Percentiles rank a stretch among this genome's conserved stretches.
These are phyloP conservation scores for Platynereis dumerilii DNA, from an alignment of 2,888 invertebrate species.

Conservation along the genomic window DNA sequence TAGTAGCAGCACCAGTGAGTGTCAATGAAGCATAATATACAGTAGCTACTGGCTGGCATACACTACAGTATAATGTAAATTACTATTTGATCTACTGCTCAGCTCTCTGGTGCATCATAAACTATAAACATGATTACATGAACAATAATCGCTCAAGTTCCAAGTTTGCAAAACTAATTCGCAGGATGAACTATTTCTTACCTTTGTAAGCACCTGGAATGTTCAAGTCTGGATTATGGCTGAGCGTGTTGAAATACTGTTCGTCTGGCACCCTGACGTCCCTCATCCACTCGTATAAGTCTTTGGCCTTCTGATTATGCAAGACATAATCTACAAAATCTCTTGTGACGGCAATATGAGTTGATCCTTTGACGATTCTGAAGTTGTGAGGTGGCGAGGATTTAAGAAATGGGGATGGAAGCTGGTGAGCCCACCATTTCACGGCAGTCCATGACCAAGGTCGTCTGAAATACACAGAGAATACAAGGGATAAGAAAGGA, in stretches of 20 bases:
- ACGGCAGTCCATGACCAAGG: conserved; percentile 1
- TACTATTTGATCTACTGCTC: too few species aligned
- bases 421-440: conserved; percentile 4
- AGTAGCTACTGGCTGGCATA: too few species aligned
- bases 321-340: conserved; percentile 9
- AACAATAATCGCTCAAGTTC: too few species aligned
- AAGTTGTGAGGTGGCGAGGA: conserved; percentile 1
- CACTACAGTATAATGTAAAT: too few species aligned
- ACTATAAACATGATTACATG: too few species aligned
- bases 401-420: neutral
- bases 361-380: neutral
- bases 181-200: too few species aligned
- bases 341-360: conserved; percentile 7
- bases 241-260: conserved; percentile 8
- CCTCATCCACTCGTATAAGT: conserved; percentile 1
- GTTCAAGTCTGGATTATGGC: conserved; percentile 2
- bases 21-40: too few species aligned
- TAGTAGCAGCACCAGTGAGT: too few species aligned
- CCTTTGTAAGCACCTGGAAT: conserved; percentile 10
- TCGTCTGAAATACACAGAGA: neutral
- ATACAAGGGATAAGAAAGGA: too few species aligned
- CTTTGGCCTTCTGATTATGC: conserved; percentile 2
- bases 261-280: conserved; percentile 8
- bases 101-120: too few species aligned
- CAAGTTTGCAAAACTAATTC: too few species aligned